Evolutionary conservation across 1,140 invertebrate genomes (phyloP).

Genomic region (Laupala kohalensis): DNA sequence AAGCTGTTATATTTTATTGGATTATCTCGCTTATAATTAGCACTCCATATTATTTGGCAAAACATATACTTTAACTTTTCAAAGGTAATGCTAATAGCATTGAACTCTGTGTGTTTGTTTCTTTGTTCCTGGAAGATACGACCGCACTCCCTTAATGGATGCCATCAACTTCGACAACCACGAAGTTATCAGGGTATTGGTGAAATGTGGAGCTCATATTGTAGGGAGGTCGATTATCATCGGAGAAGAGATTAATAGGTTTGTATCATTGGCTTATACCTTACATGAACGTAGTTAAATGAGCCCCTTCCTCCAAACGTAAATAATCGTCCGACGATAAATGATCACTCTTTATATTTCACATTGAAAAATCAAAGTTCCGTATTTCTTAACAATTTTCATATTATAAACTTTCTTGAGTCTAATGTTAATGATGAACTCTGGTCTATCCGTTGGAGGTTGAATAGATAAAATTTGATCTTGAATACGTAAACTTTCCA

Average conservation of each 20-base stretch:
- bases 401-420: no score
- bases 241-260: slow-evolving; percentile 35
- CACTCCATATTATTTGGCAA: no score
- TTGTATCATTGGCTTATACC: neutral
- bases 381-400: neutral
- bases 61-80: no score
- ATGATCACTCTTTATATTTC: neutral
- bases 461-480: neutral
- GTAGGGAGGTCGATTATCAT: slow-evolving; percentile 31
- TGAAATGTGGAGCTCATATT: slow-evolving; percentile 50
- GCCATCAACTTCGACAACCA: slow-evolving; percentile 46
- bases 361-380: neutral
- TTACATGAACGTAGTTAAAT: neutral
- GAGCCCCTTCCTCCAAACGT: neutral
- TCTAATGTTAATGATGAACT: neutral
- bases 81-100: no score
- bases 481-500: neutral
- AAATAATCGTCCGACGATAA: neutral
- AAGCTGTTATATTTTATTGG: no score
- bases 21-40: no score
- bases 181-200: slow-evolving; percentile 43
- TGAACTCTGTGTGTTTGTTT: no score
- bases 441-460: neutral
- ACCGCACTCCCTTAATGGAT: slow-evolving; percentile 44
- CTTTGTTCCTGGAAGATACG: no score